Conservation (phyloP, 1,140 invertebrate genomes). For the Calliopsis andreniformis region DNA sequence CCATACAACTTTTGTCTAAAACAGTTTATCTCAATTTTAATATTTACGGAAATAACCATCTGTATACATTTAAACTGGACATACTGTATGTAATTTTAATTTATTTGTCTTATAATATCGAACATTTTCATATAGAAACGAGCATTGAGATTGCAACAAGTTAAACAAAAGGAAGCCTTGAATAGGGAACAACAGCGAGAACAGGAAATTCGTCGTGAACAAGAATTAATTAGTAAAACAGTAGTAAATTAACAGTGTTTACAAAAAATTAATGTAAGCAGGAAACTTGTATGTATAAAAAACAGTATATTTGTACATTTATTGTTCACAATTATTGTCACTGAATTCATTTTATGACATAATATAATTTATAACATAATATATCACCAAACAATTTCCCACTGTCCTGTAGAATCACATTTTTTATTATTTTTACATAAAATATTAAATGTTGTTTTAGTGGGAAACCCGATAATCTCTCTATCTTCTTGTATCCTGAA, state of each 20-base stretch:
- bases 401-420: conserved; percentile 68
- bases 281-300: conserved; percentile 5
- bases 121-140: conserved; percentile 72
- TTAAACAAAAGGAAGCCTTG: conserved; percentile 76
- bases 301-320: conserved; percentile 36
- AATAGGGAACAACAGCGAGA: conserved; percentile 74
- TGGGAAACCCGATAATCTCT: conserved; percentile 94
- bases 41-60: too few species aligned
- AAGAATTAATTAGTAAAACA: conserved; percentile 74
- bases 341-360: not conserved
- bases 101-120: not conserved
- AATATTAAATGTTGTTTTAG: conserved; percentile 92
- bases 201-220: conserved; percentile 71
- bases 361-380: conserved; percentile 6
- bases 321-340: conserved; percentile 11
- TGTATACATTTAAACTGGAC: too few species aligned
- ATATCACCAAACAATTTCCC: conserved; percentile 76
- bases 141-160: conserved; percentile 74
- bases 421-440: conserved; percentile 86
- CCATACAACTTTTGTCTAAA: too few species aligned
- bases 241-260: conserved; percentile 24
- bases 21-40: too few species aligned
- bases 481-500: conserved; percentile 98
- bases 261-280: not conserved
- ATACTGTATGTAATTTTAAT: too few species aligned